These are phyloP conservation scores for Aphis craccivora DNA, from an alignment of 1,140 invertebrate species.

Conservation along the genomic window DNA sequence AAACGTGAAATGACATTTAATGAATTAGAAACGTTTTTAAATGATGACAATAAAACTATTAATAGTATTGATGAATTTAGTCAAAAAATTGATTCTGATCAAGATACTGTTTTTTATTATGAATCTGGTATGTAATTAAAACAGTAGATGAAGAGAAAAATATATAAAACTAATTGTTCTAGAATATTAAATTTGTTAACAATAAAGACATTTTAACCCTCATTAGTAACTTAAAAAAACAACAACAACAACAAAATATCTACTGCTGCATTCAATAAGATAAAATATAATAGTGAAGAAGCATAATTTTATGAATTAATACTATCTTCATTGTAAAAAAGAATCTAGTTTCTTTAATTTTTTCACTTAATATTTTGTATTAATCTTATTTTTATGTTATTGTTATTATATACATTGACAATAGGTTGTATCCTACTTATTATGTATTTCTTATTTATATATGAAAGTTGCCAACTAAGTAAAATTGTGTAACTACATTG, in stretches of 20 bases:
- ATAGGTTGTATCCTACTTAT: not conserved
- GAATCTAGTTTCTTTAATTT: not conserved
- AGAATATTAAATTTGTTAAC: not conserved
- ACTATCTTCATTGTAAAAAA: not conserved
- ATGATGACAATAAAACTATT: not conserved
- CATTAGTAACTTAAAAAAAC: not conserved
- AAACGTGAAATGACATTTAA: conserved; percentile 47
- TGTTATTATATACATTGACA: not conserved
- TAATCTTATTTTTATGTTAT: not conserved
- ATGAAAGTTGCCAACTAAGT: no score
- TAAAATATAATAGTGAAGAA: not conserved
- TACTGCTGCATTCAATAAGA: not conserved
- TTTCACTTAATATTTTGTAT: not conserved
- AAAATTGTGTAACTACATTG: not conserved
- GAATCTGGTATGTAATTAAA: not conserved
- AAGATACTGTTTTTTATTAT: conserved; percentile 43
- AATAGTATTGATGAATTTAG: not conserved
- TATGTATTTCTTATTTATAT: no score
- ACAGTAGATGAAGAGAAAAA: not conserved
- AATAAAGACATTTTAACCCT: not conserved
- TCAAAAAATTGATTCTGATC: conserved; percentile 43
- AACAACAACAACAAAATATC: not conserved
- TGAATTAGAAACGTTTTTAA: conserved; percentile 52
- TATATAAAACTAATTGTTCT: not conserved
- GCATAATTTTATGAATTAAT: not conserved